A percentile compares a stretch with the other conserved stretches of the same genome.
phyloP scores from a whole-genome alignment of 2,888 invertebrate species.

The Cosmopolites sordidus region DNA sequence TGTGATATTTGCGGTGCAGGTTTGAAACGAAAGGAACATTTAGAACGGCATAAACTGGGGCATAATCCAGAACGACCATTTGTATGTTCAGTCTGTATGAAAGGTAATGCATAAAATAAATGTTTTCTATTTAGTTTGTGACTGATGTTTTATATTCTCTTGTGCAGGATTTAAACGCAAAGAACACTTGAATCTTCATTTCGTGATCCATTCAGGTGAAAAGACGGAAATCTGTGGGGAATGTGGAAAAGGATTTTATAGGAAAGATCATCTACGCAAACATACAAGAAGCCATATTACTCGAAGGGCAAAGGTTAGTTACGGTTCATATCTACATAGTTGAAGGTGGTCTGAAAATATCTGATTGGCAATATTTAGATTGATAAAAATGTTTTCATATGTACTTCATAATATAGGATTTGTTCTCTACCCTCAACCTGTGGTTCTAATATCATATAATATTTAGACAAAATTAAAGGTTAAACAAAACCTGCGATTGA shows the following conservation, averaged over 20 bases:
- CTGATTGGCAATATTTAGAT: no score
- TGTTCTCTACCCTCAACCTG: no score
- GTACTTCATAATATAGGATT: no score
- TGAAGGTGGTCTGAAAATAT: no score
- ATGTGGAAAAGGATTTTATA: slow-evolving; percentile 74
- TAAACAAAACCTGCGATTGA: no score
- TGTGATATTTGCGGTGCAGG: slow-evolving; percentile 75
- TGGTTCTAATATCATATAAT: no score
- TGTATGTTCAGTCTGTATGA: slow-evolving; percentile 72
- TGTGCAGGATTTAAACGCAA: slow-evolving; percentile 62
- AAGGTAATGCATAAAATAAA: no score
- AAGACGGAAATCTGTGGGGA: slow-evolving; percentile 75
- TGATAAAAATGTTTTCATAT: no score
- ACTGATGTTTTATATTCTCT: neutral
- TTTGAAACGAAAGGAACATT: slow-evolving; percentile 72
- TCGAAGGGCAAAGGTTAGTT: slow-evolving; percentile 53
- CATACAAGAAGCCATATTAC: slow-evolving; percentile 74
- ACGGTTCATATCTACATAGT: no score
- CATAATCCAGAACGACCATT: slow-evolving; percentile 79
- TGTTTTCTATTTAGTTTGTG: neutral
- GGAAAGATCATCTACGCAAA: slow-evolving; percentile 76
- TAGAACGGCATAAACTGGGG: slow-evolving; percentile 73
- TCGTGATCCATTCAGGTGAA: slow-evolving; percentile 79
- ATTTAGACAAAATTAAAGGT: no score
- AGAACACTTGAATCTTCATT: slow-evolving; percentile 78